Evolutionary conservation across 2,888 invertebrate species (phyloP), one percentile per base, ranked within the genome.

Genomic region (Agriopis marginaria): DNA sequence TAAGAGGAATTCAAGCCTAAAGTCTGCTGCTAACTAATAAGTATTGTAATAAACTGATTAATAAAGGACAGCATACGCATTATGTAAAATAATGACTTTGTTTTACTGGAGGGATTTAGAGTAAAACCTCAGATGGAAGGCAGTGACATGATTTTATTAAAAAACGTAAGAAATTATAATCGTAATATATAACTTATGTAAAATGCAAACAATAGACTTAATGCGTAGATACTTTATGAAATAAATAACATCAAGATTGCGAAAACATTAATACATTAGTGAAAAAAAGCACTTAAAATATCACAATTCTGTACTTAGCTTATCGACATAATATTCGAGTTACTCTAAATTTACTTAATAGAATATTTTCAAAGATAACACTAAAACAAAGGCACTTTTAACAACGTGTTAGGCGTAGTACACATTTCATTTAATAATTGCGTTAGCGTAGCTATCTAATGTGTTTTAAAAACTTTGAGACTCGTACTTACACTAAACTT

Each of bases 231-330:
- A 69, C 58, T 72, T 73, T 76, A 77, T 75, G 73, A 77, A 82
- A 83, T 79, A 81, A 79, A 80, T 79, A 73, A 79, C 76, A 78
- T 76, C 76, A 77, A 73, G 68, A 82, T 84, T 77, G 75, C 78
- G 82, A 75, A 81, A 63, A 39, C 73, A 79, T 81, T 82, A 82
- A 79, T 81, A 58, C 59, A 69, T 82, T 81, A 66, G 66, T 63
- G 59, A 66, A 70, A 56, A 68, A 89, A 89, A 32, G 85, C 86
- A 86, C 84, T 82, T 84, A 84, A 64, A 78, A 80, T 90, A 92
- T 91, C 91, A 92, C 92, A 92, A 86, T 86, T 81, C 79, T 84
- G 84, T 85, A 85, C 82, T 82, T 82, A 77, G 58, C 17, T 66
- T 66, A 72, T 64, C 55, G 69, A 69, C 50, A 39, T 61, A 60